phyloP scores from a whole-genome alignment of 1,140 invertebrate species.

The Ips nitidus region DNA sequence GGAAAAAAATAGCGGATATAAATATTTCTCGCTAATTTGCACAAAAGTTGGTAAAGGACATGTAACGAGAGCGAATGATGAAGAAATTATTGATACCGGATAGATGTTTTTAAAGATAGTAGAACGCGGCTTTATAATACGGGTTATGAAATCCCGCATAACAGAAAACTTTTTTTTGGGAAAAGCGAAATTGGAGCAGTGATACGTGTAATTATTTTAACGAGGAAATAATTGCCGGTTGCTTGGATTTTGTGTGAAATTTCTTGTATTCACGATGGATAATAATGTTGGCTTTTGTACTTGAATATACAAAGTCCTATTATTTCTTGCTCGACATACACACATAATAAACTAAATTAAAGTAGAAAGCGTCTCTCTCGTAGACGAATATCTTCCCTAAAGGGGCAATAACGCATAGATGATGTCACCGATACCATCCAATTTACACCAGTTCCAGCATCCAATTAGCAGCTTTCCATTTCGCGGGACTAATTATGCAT shows the following conservation, averaged over 20 bases:
- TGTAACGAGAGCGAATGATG: too few relatives aligned
- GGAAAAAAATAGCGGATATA: too few relatives aligned
- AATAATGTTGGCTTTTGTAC: neutral
- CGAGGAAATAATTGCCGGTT: conserved; percentile 32
- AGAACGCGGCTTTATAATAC: conserved; percentile 1
- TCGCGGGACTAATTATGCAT: conserved; percentile 5
- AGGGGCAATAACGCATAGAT: too few relatives aligned
- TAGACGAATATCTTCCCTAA: too few relatives aligned
- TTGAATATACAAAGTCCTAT: too few relatives aligned
- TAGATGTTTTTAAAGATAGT: neutral
- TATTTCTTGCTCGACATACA: too few relatives aligned
- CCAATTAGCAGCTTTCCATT: conserved; percentile 6
- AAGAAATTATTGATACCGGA: too few relatives aligned
- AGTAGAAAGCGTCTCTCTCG: too few relatives aligned
- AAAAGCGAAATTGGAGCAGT: conserved; percentile 32
- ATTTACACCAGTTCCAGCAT: neutral
- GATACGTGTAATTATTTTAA: conserved; percentile 35
- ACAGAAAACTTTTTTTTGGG: conserved; percentile 27
- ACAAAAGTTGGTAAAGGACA: too few relatives aligned
- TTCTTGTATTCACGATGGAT: conserved; percentile 7
- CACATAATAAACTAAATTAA: too few relatives aligned
- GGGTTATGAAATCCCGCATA: conserved; percentile 26
- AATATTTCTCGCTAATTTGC: too few relatives aligned
- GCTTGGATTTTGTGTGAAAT: conserved; percentile 23
- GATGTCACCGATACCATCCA: neutral